Conservation (phyloP, 1,140 invertebrate genomes). For the Drosophila malerkotliana region DNA sequence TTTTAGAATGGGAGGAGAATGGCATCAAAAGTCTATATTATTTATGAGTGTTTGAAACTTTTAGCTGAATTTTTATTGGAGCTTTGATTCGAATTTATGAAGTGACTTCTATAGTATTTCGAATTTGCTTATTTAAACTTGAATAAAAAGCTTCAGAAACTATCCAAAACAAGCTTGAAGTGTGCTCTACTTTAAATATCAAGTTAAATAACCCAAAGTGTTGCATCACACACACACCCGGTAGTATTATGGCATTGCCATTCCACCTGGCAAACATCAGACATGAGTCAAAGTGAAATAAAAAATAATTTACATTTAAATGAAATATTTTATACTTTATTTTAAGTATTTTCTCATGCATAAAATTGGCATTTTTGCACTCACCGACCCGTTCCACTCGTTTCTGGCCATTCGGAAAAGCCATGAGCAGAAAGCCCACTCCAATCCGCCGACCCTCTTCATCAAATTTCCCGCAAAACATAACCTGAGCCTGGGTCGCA, state of each 20-base stretch:
- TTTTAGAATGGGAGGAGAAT: conserved; percentile 12
- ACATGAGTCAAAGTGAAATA: conserved; percentile 30
- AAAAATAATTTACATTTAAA: conserved; percentile 77
- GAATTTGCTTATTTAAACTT: not conserved
- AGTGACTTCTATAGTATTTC: not conserved
- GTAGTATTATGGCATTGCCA: not conserved
- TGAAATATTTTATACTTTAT: conserved; percentile 75
- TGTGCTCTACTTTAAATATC: not conserved
- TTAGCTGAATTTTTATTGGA: conserved; percentile 26
- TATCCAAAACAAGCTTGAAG: not conserved
- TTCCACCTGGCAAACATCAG: conserved; percentile 35
- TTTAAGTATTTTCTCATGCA: conserved; percentile 76
- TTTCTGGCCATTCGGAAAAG: conserved; percentile 1
- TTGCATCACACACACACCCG: conserved; percentile 9
- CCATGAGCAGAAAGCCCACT: not conserved
- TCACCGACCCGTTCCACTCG: conserved; percentile 20
- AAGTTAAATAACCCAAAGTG: conserved; percentile 1
- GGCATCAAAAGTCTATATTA: conserved; percentile 10
- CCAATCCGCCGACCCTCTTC: conserved; percentile 33
- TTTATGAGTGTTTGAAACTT: conserved; percentile 33
- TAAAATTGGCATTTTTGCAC: conserved; percentile 76
- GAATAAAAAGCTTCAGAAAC: not conserved
- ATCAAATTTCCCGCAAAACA: conserved; percentile 50
- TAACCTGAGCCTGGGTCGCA: conserved; percentile 35
- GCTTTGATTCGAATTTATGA: conserved; percentile 13